These are phyloP conservation scores for Solen grandis DNA, from an alignment of 1,140 invertebrate species.

Conservation along the genomic window DNA sequence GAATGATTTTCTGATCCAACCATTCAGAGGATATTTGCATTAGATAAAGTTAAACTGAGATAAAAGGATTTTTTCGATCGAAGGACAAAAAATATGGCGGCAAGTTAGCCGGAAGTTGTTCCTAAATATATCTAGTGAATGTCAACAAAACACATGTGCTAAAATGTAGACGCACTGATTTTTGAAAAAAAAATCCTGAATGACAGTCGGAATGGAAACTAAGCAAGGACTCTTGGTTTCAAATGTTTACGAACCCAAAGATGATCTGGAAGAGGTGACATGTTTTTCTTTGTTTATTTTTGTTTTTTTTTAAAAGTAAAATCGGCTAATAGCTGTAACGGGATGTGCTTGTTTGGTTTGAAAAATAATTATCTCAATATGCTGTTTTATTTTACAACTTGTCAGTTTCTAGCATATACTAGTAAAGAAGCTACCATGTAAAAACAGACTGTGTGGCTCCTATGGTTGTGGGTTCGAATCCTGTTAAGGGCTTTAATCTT, in stretches of 20 bases:
- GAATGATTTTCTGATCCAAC: background rate
- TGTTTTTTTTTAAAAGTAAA: slow-evolving; percentile 13
- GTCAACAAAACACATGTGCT: slow-evolving; percentile 28
- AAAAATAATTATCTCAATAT: no score
- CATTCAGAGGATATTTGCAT: background rate
- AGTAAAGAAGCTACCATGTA: no score
- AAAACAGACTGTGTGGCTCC: no score
- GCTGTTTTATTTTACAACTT: no score
- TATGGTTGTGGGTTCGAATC: no score
- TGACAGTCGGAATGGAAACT: slow-evolving; percentile 2
- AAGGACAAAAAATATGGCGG: slow-evolving; percentile 53
- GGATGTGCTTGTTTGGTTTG: no score
- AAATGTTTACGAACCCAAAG: slow-evolving; percentile 44
- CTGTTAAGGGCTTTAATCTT: no score
- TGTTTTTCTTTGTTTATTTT: slow-evolving; percentile 6
- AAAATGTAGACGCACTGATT: background rate
- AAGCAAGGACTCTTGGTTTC: slow-evolving; percentile 38
- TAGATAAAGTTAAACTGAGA: background rate
- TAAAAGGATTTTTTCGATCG: slow-evolving; percentile 14
- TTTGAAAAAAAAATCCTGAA: background rate
- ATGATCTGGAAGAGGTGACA: slow-evolving; percentile 57
- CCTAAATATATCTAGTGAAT: slow-evolving; percentile 36
- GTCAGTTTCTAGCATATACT: no score
- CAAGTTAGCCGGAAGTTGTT: slow-evolving; percentile 48
- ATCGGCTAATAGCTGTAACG: no score